These are phyloP conservation scores for Apodemus sylvaticus DNA, from an alignment of 2,113 vertebrate species.

Conservation along the genomic window DNA sequence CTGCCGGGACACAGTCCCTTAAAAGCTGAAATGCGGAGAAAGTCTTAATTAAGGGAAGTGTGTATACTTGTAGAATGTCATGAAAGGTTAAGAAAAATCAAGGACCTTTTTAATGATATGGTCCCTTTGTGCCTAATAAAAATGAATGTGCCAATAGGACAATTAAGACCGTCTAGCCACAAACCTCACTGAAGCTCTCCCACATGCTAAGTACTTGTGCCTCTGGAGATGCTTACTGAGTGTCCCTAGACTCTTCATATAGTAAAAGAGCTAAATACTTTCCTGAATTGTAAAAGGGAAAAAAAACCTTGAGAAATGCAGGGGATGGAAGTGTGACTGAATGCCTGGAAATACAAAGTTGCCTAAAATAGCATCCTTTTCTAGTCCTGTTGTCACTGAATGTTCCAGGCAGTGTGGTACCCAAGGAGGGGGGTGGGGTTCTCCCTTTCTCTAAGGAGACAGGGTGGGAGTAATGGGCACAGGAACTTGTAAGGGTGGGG, in stretches of 20 bases:
- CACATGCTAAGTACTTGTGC: neutral
- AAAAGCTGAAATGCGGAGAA: constrained; percentile 26
- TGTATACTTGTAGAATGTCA: neutral
- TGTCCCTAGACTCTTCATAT: neutral
- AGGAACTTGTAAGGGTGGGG: too few species aligned
- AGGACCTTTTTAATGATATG: neutral
- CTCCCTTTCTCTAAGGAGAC: too few species aligned
- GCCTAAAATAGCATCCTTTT: neutral
- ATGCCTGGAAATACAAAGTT: neutral
- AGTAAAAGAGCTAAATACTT: neutral
- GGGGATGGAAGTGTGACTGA: neutral
- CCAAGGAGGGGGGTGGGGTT: too few species aligned
- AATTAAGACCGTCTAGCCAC: neutral
- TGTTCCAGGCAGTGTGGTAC: too few species aligned
- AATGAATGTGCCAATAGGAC: neutral
- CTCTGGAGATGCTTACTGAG: neutral
- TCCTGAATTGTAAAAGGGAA: neutral
- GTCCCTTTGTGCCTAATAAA: constrained; percentile 40
- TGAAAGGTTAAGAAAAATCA: constrained; percentile 31
- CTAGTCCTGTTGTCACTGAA: too few species aligned
- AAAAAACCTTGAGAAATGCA: neutral
- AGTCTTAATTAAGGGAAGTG: neutral
- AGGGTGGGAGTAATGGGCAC: too few species aligned
- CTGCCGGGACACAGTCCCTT: neutral
- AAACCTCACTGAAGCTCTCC: neutral